These are phyloP conservation scores for Petrocephalus microphthalmus DNA, from an alignment of 2,113 vertebrate species.

Conservation along the genomic window DNA sequence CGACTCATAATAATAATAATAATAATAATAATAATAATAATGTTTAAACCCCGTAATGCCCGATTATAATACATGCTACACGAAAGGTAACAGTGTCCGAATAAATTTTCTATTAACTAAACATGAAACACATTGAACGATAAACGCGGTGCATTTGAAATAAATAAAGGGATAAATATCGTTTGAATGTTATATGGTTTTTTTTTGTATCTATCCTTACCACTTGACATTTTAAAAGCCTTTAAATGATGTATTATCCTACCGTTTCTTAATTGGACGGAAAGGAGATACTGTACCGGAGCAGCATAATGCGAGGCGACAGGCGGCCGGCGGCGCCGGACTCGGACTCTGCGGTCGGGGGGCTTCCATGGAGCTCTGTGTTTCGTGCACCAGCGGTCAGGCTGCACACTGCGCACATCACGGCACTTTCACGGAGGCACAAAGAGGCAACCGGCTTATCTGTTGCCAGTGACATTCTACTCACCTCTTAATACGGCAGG, in stretches of 20 bases:
- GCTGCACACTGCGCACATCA: neutral
- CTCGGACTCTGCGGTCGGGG: neutral
- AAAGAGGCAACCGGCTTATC: neutral
- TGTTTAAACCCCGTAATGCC: neutral
- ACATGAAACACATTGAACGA: neutral
- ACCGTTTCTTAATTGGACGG: neutral
- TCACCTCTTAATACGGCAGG: slow-evolving; percentile 21
- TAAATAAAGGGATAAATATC: neutral
- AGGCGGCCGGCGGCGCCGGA: neutral
- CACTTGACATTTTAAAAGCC: neutral
- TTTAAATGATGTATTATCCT: neutral
- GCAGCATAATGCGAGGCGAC: neutral
- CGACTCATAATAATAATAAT: neutral
- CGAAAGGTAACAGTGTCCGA: neutral
- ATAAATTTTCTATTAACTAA: neutral
- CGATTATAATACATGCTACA: neutral
- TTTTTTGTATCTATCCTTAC: neutral
- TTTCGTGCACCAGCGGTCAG: neutral
- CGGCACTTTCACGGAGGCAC: neutral
- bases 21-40: neutral
- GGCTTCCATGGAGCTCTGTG: neutral
- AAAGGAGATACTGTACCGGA: neutral
- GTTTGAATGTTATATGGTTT: neutral
- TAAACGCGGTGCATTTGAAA: neutral
- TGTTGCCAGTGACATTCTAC: neutral